A percentile compares a stretch with the other conserved stretches of the same genome.
Evolutionary conservation across 2,888 invertebrate genomes (phyloP).

Genomic region (Drosophila mercatorum): DNA sequence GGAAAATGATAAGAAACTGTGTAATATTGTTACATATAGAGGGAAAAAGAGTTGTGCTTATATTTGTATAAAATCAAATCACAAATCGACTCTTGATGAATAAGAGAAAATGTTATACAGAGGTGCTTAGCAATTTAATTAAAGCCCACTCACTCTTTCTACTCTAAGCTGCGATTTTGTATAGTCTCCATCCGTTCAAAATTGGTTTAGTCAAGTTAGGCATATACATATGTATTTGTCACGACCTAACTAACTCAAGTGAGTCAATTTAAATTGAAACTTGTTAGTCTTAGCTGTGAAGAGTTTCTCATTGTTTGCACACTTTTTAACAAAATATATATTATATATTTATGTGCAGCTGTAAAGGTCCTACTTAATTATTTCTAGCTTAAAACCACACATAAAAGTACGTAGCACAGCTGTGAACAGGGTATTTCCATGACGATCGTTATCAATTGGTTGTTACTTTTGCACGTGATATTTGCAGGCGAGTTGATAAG

Average conservation of each 20-base stretch:
- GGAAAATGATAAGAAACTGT: neutral
- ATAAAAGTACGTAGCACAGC: neutral
- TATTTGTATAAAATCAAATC: too few species aligned
- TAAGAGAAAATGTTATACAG: neutral
- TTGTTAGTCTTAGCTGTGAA: neutral
- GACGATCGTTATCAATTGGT: neutral
- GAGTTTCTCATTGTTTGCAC: neutral
- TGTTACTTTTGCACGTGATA: neutral
- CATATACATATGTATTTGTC: neutral
- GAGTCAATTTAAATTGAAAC: neutral
- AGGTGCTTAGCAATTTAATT: neutral
- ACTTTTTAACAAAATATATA: neutral
- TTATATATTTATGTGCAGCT: neutral
- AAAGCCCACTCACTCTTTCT: neutral
- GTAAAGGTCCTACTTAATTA: neutral
- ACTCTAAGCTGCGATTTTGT: too few species aligned
- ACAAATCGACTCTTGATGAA: neutral
- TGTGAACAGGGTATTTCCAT: neutral
- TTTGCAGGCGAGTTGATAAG: conserved; percentile 38
- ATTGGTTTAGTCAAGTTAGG: neutral
- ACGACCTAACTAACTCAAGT: neutral
- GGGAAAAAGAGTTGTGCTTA: too few species aligned
- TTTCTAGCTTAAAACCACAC: neutral
- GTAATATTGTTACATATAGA: conserved; percentile 11
- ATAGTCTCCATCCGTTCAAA: neutral